A percentile compares a stretch with the other conserved stretches of the same genome.
Conservation (phyloP, 2,888 invertebrate genomes). For the Apocheima hispidaria region DNA sequence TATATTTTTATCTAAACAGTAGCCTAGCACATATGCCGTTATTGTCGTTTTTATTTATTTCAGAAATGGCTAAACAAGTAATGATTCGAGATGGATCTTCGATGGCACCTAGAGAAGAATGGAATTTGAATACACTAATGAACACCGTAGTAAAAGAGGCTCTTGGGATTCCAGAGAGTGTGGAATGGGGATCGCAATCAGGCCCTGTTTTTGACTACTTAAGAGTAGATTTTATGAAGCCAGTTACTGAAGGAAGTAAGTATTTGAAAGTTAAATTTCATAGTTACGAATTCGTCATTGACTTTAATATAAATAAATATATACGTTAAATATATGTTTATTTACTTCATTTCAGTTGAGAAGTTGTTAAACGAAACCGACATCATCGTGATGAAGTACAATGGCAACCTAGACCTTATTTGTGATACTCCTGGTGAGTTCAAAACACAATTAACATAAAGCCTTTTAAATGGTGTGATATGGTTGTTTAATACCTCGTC, state of each 20-base stretch:
- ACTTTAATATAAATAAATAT: neutral
- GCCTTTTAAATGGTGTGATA: neutral
- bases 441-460: too few relatives aligned
- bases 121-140: slow-evolving; percentile 87
- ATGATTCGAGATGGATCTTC: slow-evolving; percentile 65
- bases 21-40: neutral
- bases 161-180: slow-evolving; percentile 87
- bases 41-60: neutral
- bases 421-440: slow-evolving; percentile 91
- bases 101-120: slow-evolving; percentile 47
- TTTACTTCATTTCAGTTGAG: slow-evolving; percentile 85
- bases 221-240: slow-evolving; percentile 92
- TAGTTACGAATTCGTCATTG: neutral
- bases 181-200: slow-evolving; percentile 89
- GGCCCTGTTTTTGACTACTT: slow-evolving; percentile 86
- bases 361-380: slow-evolving; percentile 88
- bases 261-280: neutral
- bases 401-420: slow-evolving; percentile 94
- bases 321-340: neutral
- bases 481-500: neutral
- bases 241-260: slow-evolving; percentile 87
- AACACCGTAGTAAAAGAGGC: slow-evolving; percentile 89
- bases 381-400: slow-evolving; percentile 89
- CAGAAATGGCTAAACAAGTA: slow-evolving; percentile 69
- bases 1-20: neutral